Conservation (phyloP, 2,113 vertebrate species). For the Meriones unguiculatus region DNA sequence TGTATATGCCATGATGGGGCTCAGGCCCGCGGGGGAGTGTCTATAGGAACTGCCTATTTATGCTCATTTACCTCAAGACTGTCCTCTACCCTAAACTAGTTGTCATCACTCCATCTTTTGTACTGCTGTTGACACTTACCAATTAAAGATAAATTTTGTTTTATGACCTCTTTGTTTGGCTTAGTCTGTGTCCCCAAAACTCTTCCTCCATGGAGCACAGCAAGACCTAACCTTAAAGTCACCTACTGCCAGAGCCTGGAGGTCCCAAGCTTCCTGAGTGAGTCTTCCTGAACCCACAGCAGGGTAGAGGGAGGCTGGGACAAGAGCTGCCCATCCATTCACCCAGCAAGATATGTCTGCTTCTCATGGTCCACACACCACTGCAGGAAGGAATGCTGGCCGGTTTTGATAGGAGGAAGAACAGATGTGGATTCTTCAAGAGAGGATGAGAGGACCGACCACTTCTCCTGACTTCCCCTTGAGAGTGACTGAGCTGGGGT, state of each 20-base stretch:
- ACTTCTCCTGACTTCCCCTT: slow-evolving; percentile 50
- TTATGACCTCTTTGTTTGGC: slow-evolving; percentile 90
- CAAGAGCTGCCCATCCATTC: slow-evolving; percentile 43
- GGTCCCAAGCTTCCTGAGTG: neutral
- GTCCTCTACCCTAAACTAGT: slow-evolving; percentile 98
- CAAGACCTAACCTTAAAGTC: too few relatives aligned
- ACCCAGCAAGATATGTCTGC: slow-evolving; percentile 61
- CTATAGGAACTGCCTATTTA: slow-evolving; percentile 96
- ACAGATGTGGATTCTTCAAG: slow-evolving; percentile 63
- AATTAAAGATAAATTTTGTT: slow-evolving; percentile 99
- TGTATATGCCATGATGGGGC: slow-evolving; percentile 92
- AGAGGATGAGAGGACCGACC: slow-evolving; percentile 67
- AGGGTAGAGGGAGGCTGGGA: neutral
- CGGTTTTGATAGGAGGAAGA: slow-evolving; percentile 59
- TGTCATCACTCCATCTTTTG: slow-evolving; percentile 99
- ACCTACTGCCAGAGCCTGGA: neutral
- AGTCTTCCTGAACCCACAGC: neutral
- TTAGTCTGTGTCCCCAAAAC: slow-evolving; percentile 80
- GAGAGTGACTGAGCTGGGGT: neutral
- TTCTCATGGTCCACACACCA: slow-evolving; percentile 6
- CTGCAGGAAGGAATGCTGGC: slow-evolving; percentile 61
- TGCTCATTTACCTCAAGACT: slow-evolving; percentile 99
- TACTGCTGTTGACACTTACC: slow-evolving; percentile 99
- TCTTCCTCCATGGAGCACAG: neutral
- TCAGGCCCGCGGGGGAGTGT: slow-evolving; percentile 89